Percentiles rank a stretch among this genome's conserved stretches.
These are phyloP conservation scores for Alligator sinensis DNA, from an alignment of 2,113 vertebrate species.

Conservation along the genomic window DNA sequence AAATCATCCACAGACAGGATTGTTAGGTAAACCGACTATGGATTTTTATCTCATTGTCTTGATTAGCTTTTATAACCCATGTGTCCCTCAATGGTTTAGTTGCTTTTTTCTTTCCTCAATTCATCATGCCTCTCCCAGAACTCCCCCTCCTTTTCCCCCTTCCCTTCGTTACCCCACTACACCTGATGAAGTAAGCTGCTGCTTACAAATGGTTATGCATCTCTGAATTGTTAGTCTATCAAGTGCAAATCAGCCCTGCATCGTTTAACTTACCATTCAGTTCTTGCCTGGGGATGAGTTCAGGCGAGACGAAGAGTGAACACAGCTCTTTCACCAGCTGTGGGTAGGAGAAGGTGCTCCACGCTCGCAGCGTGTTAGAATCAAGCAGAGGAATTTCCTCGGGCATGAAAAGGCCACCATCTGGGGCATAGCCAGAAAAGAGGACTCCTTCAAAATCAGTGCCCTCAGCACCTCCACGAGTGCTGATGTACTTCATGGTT, in stretches of 20 bases:
- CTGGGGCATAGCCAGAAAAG: constrained; percentile 88
- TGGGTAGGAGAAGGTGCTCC: constrained; percentile 83
- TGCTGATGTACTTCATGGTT: constrained; percentile 89
- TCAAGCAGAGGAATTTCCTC: constrained; percentile 81
- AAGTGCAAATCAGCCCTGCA: background rate
- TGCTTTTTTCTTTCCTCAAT: too few species aligned
- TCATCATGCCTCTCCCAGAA: too few species aligned
- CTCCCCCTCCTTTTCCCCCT: too few species aligned
- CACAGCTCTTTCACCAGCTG: constrained; percentile 88
- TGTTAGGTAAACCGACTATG: too few species aligned
- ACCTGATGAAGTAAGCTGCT: too few species aligned
- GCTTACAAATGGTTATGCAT: too few species aligned
- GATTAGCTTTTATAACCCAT: too few species aligned
- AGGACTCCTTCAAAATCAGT: constrained; percentile 86
- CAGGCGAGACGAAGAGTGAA: constrained; percentile 81
- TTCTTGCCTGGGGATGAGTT: constrained; percentile 78
- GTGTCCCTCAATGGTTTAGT: too few species aligned
- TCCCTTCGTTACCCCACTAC: too few species aligned
- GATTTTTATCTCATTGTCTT: too few species aligned
- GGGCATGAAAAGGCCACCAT: constrained; percentile 93
- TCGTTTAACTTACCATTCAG: constrained; percentile 81
- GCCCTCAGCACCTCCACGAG: constrained; percentile 77
- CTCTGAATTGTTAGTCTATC: too few species aligned
- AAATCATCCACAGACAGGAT: too few species aligned
- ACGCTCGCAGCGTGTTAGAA: constrained; percentile 75